phyloP scores from a whole-genome alignment of 2,113 vertebrate genomes.

The Gopherus evgoodei region DNA sequence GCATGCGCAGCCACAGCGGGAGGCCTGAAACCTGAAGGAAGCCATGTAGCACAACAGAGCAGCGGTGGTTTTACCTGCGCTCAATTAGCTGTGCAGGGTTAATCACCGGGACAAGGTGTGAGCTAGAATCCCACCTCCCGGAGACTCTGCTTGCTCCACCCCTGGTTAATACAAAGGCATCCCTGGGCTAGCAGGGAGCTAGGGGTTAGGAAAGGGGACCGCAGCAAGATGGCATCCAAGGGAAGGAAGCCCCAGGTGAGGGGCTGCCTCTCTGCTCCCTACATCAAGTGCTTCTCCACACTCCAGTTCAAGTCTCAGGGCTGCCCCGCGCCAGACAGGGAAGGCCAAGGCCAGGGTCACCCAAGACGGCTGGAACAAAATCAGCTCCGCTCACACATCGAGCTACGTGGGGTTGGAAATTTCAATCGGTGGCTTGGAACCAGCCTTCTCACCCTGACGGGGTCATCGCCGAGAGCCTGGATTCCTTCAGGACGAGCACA shows the following conservation, averaged over 20 bases:
- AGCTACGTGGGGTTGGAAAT: background rate
- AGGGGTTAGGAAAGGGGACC: background rate
- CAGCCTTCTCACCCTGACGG: background rate
- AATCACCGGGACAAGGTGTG: background rate
- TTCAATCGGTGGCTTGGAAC: background rate
- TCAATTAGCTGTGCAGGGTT: background rate
- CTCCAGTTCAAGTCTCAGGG: background rate
- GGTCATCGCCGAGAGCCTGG: too few species aligned
- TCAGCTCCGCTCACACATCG: background rate
- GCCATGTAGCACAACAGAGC: background rate
- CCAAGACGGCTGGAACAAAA: background rate
- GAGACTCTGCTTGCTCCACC: background rate
- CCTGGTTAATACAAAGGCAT: background rate
- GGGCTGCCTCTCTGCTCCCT: background rate
- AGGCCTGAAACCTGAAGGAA: background rate
- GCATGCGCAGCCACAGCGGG: background rate
- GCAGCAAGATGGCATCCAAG: background rate
- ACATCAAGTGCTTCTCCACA: background rate
- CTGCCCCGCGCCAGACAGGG: background rate
- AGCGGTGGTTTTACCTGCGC: background rate
- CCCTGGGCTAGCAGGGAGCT: background rate
- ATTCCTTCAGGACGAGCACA: background rate
- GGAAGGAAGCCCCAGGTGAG: background rate
- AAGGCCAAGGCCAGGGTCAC: background rate
- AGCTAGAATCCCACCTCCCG: background rate